Percentiles rank a stretch among this genome's conserved stretches.
Evolutionary conservation across 1,140 invertebrate genomes (phyloP).

Genomic region (Lordiphosa collinella): DNA sequence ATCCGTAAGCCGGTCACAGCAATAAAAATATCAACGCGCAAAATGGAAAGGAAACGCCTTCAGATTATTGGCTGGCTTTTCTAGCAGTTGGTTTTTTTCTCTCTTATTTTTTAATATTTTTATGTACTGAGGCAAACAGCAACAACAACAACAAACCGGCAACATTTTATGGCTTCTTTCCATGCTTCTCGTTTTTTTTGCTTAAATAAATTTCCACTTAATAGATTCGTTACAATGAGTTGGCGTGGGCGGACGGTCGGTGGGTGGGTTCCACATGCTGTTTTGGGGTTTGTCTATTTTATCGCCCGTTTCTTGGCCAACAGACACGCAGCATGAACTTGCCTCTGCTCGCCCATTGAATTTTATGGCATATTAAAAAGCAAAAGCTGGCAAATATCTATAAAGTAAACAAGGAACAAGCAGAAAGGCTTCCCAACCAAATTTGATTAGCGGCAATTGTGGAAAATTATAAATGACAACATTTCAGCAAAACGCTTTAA

Average conservation of each 20-base stretch:
- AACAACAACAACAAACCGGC: slow-evolving; percentile 29
- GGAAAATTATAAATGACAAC: slow-evolving; percentile 75
- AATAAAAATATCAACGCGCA: slow-evolving; percentile 69
- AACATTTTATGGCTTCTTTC: slow-evolving; percentile 54
- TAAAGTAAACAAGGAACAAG: slow-evolving; percentile 13
- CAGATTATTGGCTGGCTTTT: slow-evolving; percentile 35
- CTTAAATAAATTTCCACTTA: slow-evolving; percentile 76
- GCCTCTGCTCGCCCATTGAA: slow-evolving; percentile 25
- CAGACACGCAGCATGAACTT: slow-evolving; percentile 15
- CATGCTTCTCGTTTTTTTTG: slow-evolving; percentile 24
- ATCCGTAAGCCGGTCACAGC: slow-evolving; percentile 44
- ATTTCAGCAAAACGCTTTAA: slow-evolving; percentile 68
- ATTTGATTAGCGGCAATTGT: slow-evolving; percentile 75
- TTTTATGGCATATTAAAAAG: slow-evolving; percentile 69
- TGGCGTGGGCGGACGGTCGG: slow-evolving; percentile 41
- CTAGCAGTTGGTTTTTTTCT: slow-evolving; percentile 11
- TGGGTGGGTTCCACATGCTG: slow-evolving; percentile 22
- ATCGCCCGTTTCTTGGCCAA: slow-evolving; percentile 39
- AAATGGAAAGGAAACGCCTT: slow-evolving; percentile 22
- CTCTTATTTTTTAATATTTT: slow-evolving; percentile 68
- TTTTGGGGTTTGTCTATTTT: slow-evolving; percentile 52
- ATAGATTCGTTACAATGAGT: slow-evolving; percentile 56
- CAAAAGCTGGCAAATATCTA: slow-evolving; percentile 27
- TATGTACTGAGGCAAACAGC: slow-evolving; percentile 40
- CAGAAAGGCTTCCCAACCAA: slow-evolving; percentile 23